A percentile compares a stretch with the other conserved stretches of the same genome.
Conservation (phyloP, 2,888 invertebrate genomes). For the Hyalella azteca region DNA sequence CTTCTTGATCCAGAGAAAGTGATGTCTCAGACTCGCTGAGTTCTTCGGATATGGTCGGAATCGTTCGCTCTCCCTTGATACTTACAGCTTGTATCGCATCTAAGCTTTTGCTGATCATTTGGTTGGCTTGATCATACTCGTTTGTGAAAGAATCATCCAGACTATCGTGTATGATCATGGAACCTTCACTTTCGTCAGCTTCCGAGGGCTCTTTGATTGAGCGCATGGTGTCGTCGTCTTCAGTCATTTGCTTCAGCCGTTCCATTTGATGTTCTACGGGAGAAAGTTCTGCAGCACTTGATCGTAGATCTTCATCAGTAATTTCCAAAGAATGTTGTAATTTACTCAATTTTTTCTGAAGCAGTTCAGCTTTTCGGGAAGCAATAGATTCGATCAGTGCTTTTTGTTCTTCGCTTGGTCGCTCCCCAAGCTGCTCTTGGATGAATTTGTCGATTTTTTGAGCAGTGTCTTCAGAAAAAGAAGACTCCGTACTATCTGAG, state of each 20-base stretch:
- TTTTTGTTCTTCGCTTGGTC: conserved; percentile 47
- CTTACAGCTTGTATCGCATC: conserved; percentile 45
- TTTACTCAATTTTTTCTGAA: conserved; percentile 47
- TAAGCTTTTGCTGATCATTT: conserved; percentile 56
- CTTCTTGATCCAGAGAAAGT: neutral
- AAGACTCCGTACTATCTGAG: conserved; percentile 46
- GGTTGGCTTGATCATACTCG: conserved; percentile 58
- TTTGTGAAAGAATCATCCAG: conserved; percentile 52
- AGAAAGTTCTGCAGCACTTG: conserved; percentile 56
- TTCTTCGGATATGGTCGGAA: conserved; percentile 41
- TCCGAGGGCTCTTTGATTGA: conserved; percentile 54
- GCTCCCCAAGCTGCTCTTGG: conserved; percentile 50
- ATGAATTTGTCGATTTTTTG: conserved; percentile 56
- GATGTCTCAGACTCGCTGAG: conserved; percentile 17
- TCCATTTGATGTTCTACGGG: conserved; percentile 58
- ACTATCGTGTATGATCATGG: conserved; percentile 56
- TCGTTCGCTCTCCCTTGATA: conserved; percentile 39
- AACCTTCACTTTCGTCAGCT: conserved; percentile 57
- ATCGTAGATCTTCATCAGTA: conserved; percentile 58
- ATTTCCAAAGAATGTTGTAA: conserved; percentile 57
- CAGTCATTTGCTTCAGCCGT: conserved; percentile 56
- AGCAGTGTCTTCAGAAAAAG: conserved; percentile 56
- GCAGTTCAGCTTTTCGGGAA: conserved; percentile 53
- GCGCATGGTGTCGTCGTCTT: conserved; percentile 52
- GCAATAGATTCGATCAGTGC: conserved; percentile 54